Evolutionary conservation across 2,888 invertebrate genomes (phyloP).

Genomic region (Phortica magna): DNA sequence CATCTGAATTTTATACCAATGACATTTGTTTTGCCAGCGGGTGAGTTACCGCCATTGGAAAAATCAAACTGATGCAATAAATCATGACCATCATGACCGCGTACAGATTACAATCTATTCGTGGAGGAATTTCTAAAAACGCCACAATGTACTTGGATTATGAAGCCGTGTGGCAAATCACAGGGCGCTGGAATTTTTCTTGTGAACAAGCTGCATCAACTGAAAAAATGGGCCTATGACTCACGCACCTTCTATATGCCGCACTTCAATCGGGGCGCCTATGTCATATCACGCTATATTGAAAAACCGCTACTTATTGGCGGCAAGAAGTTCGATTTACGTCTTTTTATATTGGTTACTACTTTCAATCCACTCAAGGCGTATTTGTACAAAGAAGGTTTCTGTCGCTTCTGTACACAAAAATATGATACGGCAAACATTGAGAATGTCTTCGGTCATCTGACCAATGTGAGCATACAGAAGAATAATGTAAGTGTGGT

Average conservation of each 20-base stretch:
- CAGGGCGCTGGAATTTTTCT: slow-evolving; percentile 97
- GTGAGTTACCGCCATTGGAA: slow-evolving; percentile 31
- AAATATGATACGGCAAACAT: slow-evolving; percentile 94
- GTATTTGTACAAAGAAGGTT: slow-evolving; percentile 94
- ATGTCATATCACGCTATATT: slow-evolving; percentile 92
- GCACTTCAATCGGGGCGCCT: slow-evolving; percentile 89
- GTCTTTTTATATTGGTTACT: slow-evolving; percentile 94
- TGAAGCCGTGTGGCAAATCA: slow-evolving; percentile 98
- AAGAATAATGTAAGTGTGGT: slow-evolving; percentile 85
- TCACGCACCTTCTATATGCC: slow-evolving; percentile 90
- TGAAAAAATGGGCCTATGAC: slow-evolving; percentile 93
- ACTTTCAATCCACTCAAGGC: slow-evolving; percentile 96
- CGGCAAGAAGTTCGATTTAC: slow-evolving; percentile 96
- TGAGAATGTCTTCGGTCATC: slow-evolving; percentile 95
- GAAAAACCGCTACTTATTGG: slow-evolving; percentile 96
- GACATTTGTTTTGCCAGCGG: slow-evolving; percentile 93
- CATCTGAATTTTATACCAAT: slow-evolving; percentile 95
- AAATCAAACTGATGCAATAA: not conserved
- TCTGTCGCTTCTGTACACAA: slow-evolving; percentile 97
- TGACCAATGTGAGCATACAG: slow-evolving; percentile 98
- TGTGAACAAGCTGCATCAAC: slow-evolving; percentile 95
- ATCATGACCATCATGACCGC: not conserved
- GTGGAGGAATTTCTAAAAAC: slow-evolving; percentile 97
- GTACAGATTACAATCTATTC: slow-evolving; percentile 94
- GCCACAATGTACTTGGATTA: slow-evolving; percentile 97